Evolutionary conservation across 2,888 invertebrate genomes (phyloP).

Genomic region (Lutraria lutraria): DNA sequence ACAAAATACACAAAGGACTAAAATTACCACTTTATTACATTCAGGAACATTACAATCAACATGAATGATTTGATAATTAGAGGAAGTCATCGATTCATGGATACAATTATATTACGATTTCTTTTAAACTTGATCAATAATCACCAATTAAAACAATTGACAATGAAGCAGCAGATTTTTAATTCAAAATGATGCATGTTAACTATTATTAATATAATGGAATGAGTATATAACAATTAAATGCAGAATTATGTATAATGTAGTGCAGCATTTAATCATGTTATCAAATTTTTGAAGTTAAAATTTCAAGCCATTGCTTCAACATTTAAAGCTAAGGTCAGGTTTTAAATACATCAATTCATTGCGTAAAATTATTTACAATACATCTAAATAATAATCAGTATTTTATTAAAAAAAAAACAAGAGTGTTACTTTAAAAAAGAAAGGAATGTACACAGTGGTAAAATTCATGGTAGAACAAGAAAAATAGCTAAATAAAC

Average conservation of each 20-base stretch:
- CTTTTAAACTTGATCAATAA: neutral
- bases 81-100: neutral
- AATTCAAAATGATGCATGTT: neutral
- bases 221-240: neutral
- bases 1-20: neutral
- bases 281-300: neutral
- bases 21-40: conserved; percentile 28
- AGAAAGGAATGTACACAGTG: neutral
- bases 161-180: conserved; percentile 16
- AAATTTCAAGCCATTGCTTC: neutral
- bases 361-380: conserved; percentile 13
- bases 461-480: neutral
- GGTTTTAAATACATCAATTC: neutral
- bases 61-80: neutral
- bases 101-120: neutral
- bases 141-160: neutral
- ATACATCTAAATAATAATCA: neutral
- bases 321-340: neutral
- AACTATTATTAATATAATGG: neutral
- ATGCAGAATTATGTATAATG: neutral
- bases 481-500: neutral
- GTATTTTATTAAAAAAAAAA: neutral
- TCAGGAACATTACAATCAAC: neutral
- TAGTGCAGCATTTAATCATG: neutral
- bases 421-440: neutral